Conservation (phyloP, 2,113 vertebrate genomes). For the Psittacus erithacus region DNA sequence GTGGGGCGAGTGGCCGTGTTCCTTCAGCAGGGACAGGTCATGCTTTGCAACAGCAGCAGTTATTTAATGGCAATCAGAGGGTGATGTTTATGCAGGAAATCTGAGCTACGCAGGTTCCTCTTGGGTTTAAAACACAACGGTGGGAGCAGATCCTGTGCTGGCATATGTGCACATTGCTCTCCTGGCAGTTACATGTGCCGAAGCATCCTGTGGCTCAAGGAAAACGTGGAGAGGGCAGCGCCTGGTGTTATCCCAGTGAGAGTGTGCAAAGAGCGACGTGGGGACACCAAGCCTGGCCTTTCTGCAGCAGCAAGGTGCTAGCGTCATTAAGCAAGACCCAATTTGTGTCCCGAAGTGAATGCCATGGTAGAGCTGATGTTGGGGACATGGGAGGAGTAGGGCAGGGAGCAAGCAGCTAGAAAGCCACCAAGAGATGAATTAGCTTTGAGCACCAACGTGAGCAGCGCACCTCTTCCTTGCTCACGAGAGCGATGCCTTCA, state of each 20-base stretch:
- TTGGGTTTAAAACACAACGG: too few species aligned
- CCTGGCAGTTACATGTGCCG: too few species aligned
- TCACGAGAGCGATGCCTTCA: not conserved
- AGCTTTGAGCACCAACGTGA: not conserved
- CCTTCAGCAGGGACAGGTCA: not conserved
- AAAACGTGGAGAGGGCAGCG: too few species aligned
- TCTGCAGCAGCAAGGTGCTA: not conserved
- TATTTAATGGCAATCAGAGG: not conserved
- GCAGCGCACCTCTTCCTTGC: not conserved
- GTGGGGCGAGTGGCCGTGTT: fast-evolving
- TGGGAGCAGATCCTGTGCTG: too few species aligned
- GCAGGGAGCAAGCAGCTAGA: not conserved
- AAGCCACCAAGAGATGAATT: not conserved
- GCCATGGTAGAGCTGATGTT: too few species aligned
- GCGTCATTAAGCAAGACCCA: not conserved
- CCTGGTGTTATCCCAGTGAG: too few species aligned
- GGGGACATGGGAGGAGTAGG: not conserved
- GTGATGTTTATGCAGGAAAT: not conserved
- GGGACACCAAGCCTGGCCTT: not conserved
- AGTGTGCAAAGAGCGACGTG: fast-evolving
- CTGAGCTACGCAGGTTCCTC: too few species aligned
- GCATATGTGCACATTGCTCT: too few species aligned
- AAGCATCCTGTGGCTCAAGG: too few species aligned
- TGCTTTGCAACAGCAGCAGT: not conserved
- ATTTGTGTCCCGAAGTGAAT: not conserved